Percentiles rank a stretch among this genome's conserved stretches.
Evolutionary conservation across 2,888 invertebrate genomes (phyloP).

Genomic region (Drosophila cyrtoloma): DNA sequence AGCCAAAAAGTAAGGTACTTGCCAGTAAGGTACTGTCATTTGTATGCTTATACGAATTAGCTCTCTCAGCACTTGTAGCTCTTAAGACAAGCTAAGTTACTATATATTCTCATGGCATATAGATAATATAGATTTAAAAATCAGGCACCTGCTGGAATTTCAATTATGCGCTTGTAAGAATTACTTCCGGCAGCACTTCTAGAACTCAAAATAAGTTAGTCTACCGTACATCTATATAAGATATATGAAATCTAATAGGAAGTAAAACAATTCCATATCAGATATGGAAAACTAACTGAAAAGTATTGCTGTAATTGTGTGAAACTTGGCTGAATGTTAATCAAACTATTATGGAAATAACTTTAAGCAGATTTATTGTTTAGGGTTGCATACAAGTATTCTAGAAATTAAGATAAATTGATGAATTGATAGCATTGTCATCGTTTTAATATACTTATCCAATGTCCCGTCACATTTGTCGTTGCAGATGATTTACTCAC

Average conservation of each 20-base stretch:
- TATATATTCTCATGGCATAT: neutral
- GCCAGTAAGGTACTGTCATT: neutral
- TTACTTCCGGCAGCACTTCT: neutral
- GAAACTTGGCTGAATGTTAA: neutral
- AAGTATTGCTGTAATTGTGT: neutral
- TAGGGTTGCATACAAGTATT: neutral
- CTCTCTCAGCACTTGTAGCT: neutral
- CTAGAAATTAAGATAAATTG: neutral
- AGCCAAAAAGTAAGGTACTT: neutral
- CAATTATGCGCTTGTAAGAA: neutral
- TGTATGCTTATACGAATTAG: neutral
- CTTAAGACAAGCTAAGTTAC: neutral
- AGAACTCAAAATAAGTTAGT: neutral
- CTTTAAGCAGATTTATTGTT: neutral
- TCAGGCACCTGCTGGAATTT: neutral
- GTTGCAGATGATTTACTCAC: constrained; percentile 71
- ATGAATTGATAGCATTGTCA: neutral
- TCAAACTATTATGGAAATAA: neutral
- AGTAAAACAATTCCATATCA: neutral
- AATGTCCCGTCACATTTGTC: neutral
- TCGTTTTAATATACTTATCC: neutral
- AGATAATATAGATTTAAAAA: neutral
- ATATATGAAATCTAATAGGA: neutral
- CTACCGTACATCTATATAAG: neutral
- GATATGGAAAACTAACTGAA: neutral